Base-by-base conservation (phyloP, 1,140 invertebrate species). In the Pseudomyrmex flavicornis region DNA sequence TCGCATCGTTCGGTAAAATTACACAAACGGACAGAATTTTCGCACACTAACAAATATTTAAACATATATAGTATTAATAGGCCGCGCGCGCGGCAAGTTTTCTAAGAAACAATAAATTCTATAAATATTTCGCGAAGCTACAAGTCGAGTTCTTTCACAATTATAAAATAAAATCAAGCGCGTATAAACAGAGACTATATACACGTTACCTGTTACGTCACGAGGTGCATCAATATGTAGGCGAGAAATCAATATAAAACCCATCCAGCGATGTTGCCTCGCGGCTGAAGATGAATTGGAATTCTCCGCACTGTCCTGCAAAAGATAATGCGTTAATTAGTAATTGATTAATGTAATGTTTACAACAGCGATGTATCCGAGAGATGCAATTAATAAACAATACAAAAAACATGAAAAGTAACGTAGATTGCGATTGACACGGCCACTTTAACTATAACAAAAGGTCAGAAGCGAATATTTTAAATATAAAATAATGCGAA, bases 171-270 rank as follows among this genome's bases (percentile, higher is more conserved):
- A 46, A 50, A 20, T 17, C 52, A 56, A 52, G 12, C 2, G 12
- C 2, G n/a, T 22, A 3, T 2, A 73, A 4, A 61, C 12, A 20
- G 4, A 69, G 50, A 52, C 58, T 62, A 7, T 35, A 35, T 7
- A 62, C 44, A n/a, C 10, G 26, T 20, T 58, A 22, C 26, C 56
- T 10, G 13, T 62, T 73, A 52, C 74, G 50, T 72, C 58, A 62
- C 20, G 56, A 82, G 7, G 20, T 46, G 26, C 7, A 72, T 82
- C 20, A 20, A 35, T 35, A 35, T 35, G 35, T 48, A 7, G 17
- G 20, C 12, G 22, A 48, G 35, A 8, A 59, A 56, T 66, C 9
- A 22, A 44, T 17, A 44, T 1, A 61, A 59, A 69, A 84, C 74
- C 69, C 56, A 84, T 65, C 56, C 63, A 0, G 63, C 22, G 15